phyloP scores from a whole-genome alignment of 2,888 invertebrate species.

The Agriopis leucophaearia region DNA sequence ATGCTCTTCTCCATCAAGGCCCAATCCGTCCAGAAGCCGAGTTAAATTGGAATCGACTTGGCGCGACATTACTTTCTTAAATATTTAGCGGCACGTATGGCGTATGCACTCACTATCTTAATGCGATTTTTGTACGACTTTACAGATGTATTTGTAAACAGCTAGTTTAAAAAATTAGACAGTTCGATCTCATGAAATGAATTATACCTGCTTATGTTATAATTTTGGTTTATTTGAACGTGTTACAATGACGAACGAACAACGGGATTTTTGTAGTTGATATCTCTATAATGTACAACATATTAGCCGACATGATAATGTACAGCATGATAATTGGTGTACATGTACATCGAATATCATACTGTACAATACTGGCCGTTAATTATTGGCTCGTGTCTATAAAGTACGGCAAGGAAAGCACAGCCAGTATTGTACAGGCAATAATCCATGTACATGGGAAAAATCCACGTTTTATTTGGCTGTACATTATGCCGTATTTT shows the following conservation, averaged over 20 bases:
- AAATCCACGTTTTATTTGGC: no score
- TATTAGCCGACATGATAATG: no score
- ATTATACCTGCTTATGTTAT: background rate
- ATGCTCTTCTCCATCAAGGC: constrained; percentile 89
- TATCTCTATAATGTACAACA: no score
- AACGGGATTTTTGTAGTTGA: background rate
- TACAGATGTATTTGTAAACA: background rate
- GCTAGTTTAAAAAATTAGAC: background rate
- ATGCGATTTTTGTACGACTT: background rate
- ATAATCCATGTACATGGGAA: no score
- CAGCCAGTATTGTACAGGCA: no score
- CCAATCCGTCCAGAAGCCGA: constrained; percentile 89
- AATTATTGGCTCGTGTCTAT: no score
- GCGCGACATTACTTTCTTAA: constrained; percentile 66
- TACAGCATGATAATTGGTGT: no score
- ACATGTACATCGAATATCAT: no score
- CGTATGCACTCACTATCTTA: background rate
- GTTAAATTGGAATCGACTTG: constrained; percentile 88
- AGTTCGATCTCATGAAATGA: background rate
- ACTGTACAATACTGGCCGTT: no score
- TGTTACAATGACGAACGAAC: background rate
- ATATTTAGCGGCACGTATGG: constrained; percentile 4
- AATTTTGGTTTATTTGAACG: background rate
- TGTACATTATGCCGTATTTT: no score
- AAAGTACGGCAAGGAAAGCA: no score